Base-by-base conservation (phyloP, 2,888 invertebrate genomes). In the Campoletis raptor region DNA sequence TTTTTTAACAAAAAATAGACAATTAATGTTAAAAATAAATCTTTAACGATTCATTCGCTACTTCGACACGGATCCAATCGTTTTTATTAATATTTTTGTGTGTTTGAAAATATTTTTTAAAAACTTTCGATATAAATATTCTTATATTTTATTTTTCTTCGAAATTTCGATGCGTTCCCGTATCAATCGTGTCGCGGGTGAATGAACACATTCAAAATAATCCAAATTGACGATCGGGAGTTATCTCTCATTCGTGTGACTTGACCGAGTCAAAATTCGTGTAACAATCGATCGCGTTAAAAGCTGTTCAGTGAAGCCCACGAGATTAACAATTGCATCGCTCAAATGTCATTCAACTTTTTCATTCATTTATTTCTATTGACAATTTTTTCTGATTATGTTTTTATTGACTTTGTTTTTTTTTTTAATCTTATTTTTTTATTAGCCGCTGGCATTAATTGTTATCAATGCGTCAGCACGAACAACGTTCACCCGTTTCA, bases 401-500 rank as follows among this genome's bases (percentile, higher is more conserved):
- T 36, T 81, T 81, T 86, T 79, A 83, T 54, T 45, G 40, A 36
- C 21, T 78, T 81, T 76, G 30, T 70, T 67, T 83, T 84, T 86
- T 88, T 88, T 94, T 94, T 89, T 30, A 2, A 88, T 91, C n/a
- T n/a, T n/a, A n/a, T n/a, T n/a, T n/a, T 94, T 94, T 93, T 95
- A 92, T 78, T 91, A 97, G 97, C 95, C 86, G 89, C 94, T 91
- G 96, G 96, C 87, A 96, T 99, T 92, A 95, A 96, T 90, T 99
- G 99, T 94, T 99, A 97, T 95, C 97, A 98, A 93, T 99, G 99
- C 95, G 96, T 97, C 90, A 98, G 98, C 57, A 97, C 97, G 61
- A 97, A 97, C 93, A 96, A 97, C 37, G 94, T 95, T 69, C 95
- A 96, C 92, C 98, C 97, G 18, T 98, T 98, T 94, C 97, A 98